Conservation (phyloP, 1,140 invertebrate species). For the Nasonia vitripennis region DNA sequence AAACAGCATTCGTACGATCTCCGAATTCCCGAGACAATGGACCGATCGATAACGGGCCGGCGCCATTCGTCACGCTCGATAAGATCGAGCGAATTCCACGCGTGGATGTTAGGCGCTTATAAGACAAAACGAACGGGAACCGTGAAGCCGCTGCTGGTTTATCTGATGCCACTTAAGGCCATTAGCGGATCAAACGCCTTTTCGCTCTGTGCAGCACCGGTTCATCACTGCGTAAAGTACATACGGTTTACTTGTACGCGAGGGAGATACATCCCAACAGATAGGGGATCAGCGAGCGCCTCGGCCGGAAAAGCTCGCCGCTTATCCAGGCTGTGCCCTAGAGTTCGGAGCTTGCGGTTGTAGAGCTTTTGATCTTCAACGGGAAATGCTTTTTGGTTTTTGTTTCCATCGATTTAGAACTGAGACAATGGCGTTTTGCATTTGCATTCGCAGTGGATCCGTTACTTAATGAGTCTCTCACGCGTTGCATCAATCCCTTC, state of each 20-base stretch:
- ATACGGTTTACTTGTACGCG: neutral
- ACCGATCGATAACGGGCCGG: slow-evolving; percentile 42
- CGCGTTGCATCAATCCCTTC: no score
- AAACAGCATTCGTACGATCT: neutral
- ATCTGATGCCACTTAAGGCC: slow-evolving; percentile 7
- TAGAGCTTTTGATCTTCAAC: no score
- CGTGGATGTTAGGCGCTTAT: neutral
- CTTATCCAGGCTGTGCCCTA: neutral
- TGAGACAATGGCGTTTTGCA: no score
- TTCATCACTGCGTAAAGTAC: neutral
- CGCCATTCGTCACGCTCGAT: slow-evolving; percentile 59
- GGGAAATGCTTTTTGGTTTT: neutral
- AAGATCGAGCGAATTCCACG: slow-evolving; percentile 45
- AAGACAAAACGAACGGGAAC: neutral
- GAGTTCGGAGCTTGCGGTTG: neutral
- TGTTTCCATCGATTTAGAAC: no score
- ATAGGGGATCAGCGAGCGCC: neutral
- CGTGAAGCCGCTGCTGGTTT: slow-evolving; percentile 18
- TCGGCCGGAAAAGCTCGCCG: neutral
- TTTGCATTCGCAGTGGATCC: no score
- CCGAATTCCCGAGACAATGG: neutral
- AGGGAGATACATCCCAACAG: neutral
- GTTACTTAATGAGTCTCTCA: no score
- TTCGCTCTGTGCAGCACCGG: neutral
- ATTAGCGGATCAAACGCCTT: slow-evolving; percentile 25